Conservation (phyloP, 2,113 vertebrate genomes). For the Panthera leo region DNA sequence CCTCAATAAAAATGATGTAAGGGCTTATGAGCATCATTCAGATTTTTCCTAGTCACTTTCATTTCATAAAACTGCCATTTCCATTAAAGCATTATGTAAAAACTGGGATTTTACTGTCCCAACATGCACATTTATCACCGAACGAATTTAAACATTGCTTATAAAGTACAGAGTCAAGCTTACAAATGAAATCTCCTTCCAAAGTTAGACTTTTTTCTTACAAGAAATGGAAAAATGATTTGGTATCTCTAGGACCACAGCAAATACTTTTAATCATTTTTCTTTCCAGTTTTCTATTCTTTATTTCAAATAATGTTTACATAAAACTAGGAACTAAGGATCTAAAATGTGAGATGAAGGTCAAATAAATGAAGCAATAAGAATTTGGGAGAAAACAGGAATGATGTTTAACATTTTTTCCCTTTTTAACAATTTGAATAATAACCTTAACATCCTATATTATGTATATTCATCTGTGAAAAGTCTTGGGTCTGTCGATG, state of each 20-base stretch:
- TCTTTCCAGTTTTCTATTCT: background rate
- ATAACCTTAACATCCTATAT: background rate
- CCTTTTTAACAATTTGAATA: background rate
- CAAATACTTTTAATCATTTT: constrained; percentile 25
- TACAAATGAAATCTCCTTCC: constrained; percentile 55
- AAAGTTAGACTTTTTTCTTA: constrained; percentile 48
- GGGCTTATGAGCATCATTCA: constrained; percentile 57
- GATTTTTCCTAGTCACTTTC: constrained; percentile 65
- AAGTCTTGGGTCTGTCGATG: background rate
- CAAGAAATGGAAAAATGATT: background rate
- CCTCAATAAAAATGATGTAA: constrained; percentile 68
- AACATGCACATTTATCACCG: constrained; percentile 55
- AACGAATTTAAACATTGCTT: constrained; percentile 55
- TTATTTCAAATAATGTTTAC: background rate
- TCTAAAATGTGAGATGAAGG: background rate
- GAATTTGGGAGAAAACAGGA: background rate
- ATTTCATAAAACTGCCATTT: constrained; percentile 74
- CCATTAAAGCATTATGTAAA: constrained; percentile 65
- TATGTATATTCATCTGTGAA: background rate
- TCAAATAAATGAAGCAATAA: background rate
- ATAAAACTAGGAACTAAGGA: constrained; percentile 18
- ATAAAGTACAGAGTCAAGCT: constrained; percentile 61
- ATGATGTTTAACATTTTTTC: background rate
- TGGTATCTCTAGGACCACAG: constrained; percentile 53
- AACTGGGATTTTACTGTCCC: constrained; percentile 50